phyloP scores from a whole-genome alignment of 2,797 vertebrate species.

The Clarias fuscus region DNA sequence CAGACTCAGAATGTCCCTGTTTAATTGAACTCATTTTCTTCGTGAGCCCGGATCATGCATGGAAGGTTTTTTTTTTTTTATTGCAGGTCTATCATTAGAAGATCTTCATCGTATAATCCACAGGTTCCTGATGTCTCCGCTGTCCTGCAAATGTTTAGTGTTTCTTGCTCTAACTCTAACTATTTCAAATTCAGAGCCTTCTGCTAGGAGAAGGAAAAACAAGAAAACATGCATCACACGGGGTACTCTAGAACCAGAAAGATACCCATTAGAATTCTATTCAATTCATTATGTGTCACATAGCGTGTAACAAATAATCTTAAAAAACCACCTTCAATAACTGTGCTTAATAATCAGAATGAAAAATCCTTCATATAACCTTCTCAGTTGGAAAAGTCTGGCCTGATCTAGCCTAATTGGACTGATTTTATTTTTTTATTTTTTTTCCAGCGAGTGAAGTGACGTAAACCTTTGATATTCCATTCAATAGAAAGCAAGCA shows the following conservation, averaged over 20 bases:
- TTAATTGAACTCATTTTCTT: background rate
- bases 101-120: background rate
- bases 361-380: too few relatives aligned
- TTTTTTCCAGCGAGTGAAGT: too few relatives aligned
- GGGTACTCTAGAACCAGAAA: background rate
- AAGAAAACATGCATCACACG: too few relatives aligned
- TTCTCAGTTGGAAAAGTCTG: too few relatives aligned
- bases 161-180: background rate
- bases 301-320: background rate
- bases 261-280: too few relatives aligned
- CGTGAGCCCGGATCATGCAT: background rate
- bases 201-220: background rate
- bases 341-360: too few relatives aligned
- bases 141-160: background rate
- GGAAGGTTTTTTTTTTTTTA: background rate
- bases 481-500: too few relatives aligned
- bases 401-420: too few relatives aligned
- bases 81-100: background rate
- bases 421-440: too few relatives aligned
- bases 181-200: background rate
- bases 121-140: background rate
- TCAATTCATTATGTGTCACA: background rate
- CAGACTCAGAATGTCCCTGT: background rate
- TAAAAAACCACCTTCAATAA: background rate
- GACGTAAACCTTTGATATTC: too few relatives aligned